phyloP scores from a whole-genome alignment of 92 coral and sea anemone species.

The Palythoa heliodiscus region DNA sequence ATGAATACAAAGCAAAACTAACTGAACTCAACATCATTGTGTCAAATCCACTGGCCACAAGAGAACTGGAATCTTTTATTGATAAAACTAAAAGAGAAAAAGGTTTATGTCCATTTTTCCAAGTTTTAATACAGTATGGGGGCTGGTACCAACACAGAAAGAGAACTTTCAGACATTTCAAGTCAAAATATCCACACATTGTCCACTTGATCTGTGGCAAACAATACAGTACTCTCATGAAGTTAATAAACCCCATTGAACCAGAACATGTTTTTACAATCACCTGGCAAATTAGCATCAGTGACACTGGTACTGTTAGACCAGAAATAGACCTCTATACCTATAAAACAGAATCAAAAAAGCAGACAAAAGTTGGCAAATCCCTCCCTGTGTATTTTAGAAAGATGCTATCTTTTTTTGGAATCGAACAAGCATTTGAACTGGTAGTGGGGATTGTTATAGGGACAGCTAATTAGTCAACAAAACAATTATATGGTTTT shows the following conservation, averaged over 20 bases:
- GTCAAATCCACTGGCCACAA: constrained; percentile 54
- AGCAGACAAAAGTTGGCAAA: constrained; percentile 38
- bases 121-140: constrained; percentile 69
- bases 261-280: constrained; percentile 65
- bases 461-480: neutral
- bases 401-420: constrained; percentile 71
- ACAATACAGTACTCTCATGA: constrained; percentile 58
- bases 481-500: neutral
- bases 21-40: constrained; percentile 54
- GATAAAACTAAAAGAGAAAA: constrained; percentile 59
- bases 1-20: constrained; percentile 41
- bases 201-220: constrained; percentile 55
- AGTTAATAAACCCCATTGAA: constrained; percentile 58
- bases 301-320: constrained; percentile 53
- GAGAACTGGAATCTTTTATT: constrained; percentile 67
- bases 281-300: constrained; percentile 69
- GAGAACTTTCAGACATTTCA: constrained; percentile 81
- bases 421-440: constrained; percentile 92
- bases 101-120: constrained; percentile 70
- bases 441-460: constrained; percentile 47
- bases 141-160: constrained; percentile 67
- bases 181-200: constrained; percentile 69
- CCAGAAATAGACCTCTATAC: constrained; percentile 69
- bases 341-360: constrained; percentile 17
- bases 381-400: constrained; percentile 77